Percentiles rank a stretch among this genome's conserved stretches.
Evolutionary conservation across 2,888 invertebrate genomes (phyloP).

Genomic region (Cryptocheilus praepositus): DNA sequence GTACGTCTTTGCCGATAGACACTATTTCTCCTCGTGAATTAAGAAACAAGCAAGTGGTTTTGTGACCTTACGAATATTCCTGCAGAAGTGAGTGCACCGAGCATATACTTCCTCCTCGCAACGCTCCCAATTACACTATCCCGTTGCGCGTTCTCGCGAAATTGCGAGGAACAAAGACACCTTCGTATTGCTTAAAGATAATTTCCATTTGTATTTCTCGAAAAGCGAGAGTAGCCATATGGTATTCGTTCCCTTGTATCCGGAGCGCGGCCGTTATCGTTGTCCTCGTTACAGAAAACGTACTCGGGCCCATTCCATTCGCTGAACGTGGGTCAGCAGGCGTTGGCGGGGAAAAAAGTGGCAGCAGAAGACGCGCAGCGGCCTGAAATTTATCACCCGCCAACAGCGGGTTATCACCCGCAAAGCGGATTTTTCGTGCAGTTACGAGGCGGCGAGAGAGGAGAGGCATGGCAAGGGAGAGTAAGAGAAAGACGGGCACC

Average conservation of each 20-base stretch:
- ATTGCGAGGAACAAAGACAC: too few relatives aligned
- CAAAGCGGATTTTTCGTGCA: conserved; percentile 41
- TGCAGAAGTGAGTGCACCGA: too few relatives aligned
- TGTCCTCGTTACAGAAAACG: conserved; percentile 24
- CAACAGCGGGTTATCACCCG: conserved; percentile 43
- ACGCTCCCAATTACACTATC: too few relatives aligned
- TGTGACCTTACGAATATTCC: too few relatives aligned
- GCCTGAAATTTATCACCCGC: conserved; percentile 43
- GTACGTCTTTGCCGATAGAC: too few relatives aligned
- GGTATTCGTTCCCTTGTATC: conserved; percentile 11
- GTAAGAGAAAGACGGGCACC: neutral
- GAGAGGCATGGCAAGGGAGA: neutral
- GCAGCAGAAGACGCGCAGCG: neutral
- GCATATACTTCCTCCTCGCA: too few relatives aligned
- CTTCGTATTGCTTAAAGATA: too few relatives aligned
- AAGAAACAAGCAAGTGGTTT: too few relatives aligned
- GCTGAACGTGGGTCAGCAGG: conserved; percentile 17
- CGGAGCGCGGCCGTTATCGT: neutral
- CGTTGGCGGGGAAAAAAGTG: conserved; percentile 27
- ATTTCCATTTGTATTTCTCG: too few relatives aligned
- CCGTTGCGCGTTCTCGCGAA: too few relatives aligned
- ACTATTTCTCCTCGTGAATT: too few relatives aligned
- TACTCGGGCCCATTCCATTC: conserved; percentile 14
- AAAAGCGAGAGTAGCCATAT: too few relatives aligned
- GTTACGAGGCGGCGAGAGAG: conserved; percentile 21